Evolutionary conservation across 2,797 vertebrate genomes (phyloP).

Genomic region (Centropyge bicolor): DNA sequence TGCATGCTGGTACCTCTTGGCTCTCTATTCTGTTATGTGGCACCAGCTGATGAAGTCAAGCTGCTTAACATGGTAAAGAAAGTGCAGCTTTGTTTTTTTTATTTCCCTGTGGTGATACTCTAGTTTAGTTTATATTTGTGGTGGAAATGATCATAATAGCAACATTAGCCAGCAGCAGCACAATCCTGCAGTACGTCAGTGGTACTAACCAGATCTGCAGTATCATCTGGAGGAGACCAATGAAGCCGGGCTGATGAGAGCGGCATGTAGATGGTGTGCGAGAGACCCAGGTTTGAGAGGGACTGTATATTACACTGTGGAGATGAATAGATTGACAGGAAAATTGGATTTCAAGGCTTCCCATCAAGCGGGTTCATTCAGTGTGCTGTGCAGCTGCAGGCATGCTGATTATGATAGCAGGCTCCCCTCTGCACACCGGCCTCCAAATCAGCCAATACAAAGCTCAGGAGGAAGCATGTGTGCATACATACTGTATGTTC

Average conservation of each 20-base stretch:
- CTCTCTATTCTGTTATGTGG: not conserved
- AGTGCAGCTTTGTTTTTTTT: not conserved
- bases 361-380: conserved; percentile 60
- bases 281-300: conserved; percentile 28
- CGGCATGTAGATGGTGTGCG: conserved; percentile 2
- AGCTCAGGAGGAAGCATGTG: conserved; percentile 15
- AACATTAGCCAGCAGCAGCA: conserved; percentile 12
- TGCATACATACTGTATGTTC: not conserved
- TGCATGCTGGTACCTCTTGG: conserved; percentile 24
- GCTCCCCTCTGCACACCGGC: conserved; percentile 26
- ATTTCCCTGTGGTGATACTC: conserved; percentile 16
- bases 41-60: conserved; percentile 13
- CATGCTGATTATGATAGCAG: conserved; percentile 54
- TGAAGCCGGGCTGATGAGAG: conserved; percentile 24
- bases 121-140: not conserved
- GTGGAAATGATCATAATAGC: conserved; percentile 29
- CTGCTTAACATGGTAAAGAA: conserved; percentile 4
- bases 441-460: conserved; percentile 50
- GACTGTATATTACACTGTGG: conserved; percentile 6
- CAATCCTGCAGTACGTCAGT: conserved; percentile 9
- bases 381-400: conserved; percentile 45
- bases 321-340: conserved; percentile 53
- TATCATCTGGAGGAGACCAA: conserved; percentile 34
- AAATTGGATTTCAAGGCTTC: conserved; percentile 71
- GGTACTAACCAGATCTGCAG: conserved; percentile 25